Evolutionary conservation across 2,888 invertebrate genomes (phyloP).

Genomic region (Neoascia interrupta): DNA sequence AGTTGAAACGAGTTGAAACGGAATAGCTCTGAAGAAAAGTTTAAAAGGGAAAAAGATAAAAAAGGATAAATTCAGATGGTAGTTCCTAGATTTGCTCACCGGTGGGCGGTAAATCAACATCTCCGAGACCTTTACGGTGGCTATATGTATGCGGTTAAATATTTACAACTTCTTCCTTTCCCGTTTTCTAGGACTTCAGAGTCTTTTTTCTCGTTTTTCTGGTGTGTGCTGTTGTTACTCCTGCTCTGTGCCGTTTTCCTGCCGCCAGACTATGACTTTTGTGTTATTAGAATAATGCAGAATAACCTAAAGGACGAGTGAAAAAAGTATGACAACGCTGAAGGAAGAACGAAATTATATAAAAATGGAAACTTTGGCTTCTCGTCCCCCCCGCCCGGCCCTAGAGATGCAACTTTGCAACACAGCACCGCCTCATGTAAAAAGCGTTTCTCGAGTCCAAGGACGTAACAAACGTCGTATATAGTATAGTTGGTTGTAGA

Average conservation of each 20-base stretch:
- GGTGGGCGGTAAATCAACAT: conserved; percentile 59
- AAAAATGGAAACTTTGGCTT: conserved; percentile 61
- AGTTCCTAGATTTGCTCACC: conserved; percentile 51
- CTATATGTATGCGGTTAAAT: conserved; percentile 55
- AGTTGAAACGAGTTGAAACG: conserved; percentile 45
- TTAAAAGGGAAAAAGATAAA: conserved; percentile 9
- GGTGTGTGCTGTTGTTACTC: conserved; percentile 2
- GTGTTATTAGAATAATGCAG: conserved; percentile 68
- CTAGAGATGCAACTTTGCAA: conserved; percentile 56
- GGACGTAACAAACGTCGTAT: not conserved
- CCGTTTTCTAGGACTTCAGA: conserved; percentile 23
- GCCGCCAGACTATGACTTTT: conserved; percentile 63
- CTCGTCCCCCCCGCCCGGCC: too few relatives aligned
- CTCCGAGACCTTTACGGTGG: conserved; percentile 19
- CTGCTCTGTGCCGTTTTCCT: conserved; percentile 35
- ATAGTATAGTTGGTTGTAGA: conserved; percentile 20
- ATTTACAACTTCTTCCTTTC: conserved; percentile 47
- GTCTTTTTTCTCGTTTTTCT: not conserved
- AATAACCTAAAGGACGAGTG: conserved; percentile 10
- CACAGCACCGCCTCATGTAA: conserved; percentile 16
- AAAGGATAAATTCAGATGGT: conserved; percentile 52
- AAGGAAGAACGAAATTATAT: conserved; percentile 44
- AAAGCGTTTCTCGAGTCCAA: conserved; percentile 17
- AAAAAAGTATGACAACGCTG: conserved; percentile 7
- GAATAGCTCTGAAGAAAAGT: conserved; percentile 39